Evolutionary conservation across 2,113 vertebrate species (phyloP), one percentile per base, ranked within the genome.

Genomic region (Scartelaos histophorus): DNA sequence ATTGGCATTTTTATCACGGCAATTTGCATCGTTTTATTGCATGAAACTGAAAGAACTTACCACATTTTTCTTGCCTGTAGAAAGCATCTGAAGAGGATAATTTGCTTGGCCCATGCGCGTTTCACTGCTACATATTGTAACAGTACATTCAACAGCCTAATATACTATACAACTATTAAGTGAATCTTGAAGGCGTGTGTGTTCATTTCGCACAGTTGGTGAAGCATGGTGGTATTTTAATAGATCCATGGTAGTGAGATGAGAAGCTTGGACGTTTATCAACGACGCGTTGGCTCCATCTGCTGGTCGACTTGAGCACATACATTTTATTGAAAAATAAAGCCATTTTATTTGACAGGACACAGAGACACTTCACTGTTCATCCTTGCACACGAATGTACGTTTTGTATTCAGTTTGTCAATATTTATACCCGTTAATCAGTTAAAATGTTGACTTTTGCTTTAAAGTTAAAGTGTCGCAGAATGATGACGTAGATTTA

Each of bases 211-310:
- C 49, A 51, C 21, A 58, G 11, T 58, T 58, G 29, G 38, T 9
- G 38, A 11, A 7, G 38, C 38, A 43, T 43, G 38, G 38, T 43
- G 1, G 38, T 1, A 9, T 43, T n/a, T n/a, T n/a, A n/a, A n/a
- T n/a, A n/a, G 29, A 29, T 29, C 29, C 2, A 2, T 29, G 4
- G 29, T 29, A 29, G 2, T 2, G 19, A n/a, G 7, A 9, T 3
- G 34, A 12, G 35, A n/a, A 0, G 45, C 1, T 1, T 11, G 46
- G 35, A 11, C 43, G 29, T 81, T 88, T 82, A 56, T 65, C 17
- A 70, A 66, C 67, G 54, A 53, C 68, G 13, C 69, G 72, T 35
- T 22, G 61, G 82, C 87, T 74, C 75, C 89, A 69, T 83, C 89
- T 92, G 79, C 83, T 56, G 91, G 78, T 46, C 46, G 0, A 47